Base-by-base conservation (phyloP, 1,140 invertebrate species). In the Colletes latitarsis region DNA sequence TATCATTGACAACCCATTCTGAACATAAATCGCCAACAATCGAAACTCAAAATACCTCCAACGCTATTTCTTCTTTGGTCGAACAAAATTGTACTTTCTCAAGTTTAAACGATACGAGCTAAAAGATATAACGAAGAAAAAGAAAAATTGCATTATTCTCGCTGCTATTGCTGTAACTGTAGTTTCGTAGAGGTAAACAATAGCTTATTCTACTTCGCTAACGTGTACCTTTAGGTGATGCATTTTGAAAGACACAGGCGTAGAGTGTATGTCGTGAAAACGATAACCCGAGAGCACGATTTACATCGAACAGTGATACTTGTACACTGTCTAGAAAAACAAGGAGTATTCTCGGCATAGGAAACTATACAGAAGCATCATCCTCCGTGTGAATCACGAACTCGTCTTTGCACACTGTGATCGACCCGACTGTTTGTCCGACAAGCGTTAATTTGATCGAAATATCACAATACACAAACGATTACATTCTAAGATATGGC, bases 381-480 rank as follows among this genome's bases (percentile, higher is more conserved):
- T 53, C 68, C 39, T 15, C 62, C 41, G 12, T 64, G 49, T 17
- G 17, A 64, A 46, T n/a, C 10, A 63, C 8, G 15, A 78, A 60
- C 41, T 64, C 41, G 21, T n/a, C 17, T 64, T 73, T 74, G 19
- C 82, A 87, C 57, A 75, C 68, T 62, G 79, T 64, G 78, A 52
- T 62, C 58, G 58, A 49, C 10, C 60, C 30, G 70, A 66, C 58
- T 3, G 60, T 30, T 57, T 21, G 39, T 53, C 73, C 66, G 10
- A 41, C n/a, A 82, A 82, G 58, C 43, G 19, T 46, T 84, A 82
- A 15, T 84, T 89, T 82, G 74, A 84, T 83, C 82, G 68, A 81
- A 87, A 83, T 90, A 90, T 89, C 89, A 89, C 88, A 89, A 89
- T 83, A 66, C 62, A 82, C 68, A 82, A 79, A 66, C 46, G 46